phyloP scores from a whole-genome alignment of 2,113 vertebrate species.

The Onychostruthus taczanowskii region DNA sequence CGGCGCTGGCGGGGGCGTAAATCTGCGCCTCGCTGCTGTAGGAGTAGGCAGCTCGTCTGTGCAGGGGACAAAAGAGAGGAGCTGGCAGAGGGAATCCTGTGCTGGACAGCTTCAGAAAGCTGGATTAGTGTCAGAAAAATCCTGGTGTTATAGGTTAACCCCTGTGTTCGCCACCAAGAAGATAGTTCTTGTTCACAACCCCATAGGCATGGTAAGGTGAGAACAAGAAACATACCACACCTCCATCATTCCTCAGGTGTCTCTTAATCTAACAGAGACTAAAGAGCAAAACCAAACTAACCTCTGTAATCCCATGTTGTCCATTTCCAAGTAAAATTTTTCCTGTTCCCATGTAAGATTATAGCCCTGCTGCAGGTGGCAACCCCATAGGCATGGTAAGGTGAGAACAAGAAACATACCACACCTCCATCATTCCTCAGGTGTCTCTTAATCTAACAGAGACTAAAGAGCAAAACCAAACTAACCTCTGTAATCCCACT shows the following conservation, averaged over 20 bases:
- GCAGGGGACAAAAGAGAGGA: neutral
- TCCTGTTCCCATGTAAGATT: no score
- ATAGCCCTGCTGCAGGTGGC: no score
- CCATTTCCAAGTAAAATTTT: no score
- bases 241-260: no score
- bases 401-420: no score
- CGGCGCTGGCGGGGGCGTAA: conserved; percentile 85
- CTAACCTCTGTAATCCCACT: neutral
- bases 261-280: no score
- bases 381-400: no score
- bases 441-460: no score
- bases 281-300: no score
- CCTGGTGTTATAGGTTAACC: neutral
- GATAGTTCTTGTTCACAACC: neutral
- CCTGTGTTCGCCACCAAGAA: neutral
- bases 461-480: neutral
- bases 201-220: neutral
- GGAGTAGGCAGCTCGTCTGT: conserved; percentile 88
- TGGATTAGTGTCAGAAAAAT: accelerated
- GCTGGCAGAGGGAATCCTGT: accelerated
- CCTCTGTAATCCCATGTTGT: no score
- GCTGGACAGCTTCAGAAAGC: accelerated
- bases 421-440: no score
- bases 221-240: neutral
- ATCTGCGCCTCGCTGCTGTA: conserved; percentile 93